phyloP scores from a whole-genome alignment of 1,140 invertebrate species.

The Lepidurus arcticus region DNA sequence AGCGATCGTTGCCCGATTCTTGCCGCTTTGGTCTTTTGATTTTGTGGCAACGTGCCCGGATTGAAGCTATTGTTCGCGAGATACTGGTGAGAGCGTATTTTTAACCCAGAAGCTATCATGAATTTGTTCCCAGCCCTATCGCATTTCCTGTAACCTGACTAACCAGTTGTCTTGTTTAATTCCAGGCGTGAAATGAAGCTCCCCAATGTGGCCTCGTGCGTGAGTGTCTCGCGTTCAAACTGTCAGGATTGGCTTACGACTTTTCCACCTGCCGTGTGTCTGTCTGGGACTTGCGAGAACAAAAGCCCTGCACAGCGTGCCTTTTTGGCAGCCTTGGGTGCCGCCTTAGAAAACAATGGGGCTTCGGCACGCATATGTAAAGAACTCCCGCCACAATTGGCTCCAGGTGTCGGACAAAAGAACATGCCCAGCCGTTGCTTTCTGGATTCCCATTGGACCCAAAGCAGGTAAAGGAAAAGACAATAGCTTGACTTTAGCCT shows the following conservation, averaged over 20 bases:
- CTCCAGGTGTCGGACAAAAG: not conserved
- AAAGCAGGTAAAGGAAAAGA: not conserved
- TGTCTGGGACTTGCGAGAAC: not conserved
- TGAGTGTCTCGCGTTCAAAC: not conserved
- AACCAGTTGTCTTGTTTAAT: constrained; percentile 19
- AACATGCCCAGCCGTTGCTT: not conserved
- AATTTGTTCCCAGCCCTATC: not conserved
- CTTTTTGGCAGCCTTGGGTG: not conserved
- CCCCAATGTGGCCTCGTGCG: not conserved
- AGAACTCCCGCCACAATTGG: not conserved
- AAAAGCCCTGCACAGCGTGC: not conserved
- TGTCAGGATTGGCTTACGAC: constrained; percentile 21
- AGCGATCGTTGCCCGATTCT: no score
- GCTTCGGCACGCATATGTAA: not conserved
- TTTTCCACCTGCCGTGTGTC: constrained; percentile 16
- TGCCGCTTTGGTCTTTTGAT: no score
- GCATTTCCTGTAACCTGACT: constrained; percentile 14
- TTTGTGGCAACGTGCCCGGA: no score
- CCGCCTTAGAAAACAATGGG: constrained; percentile 10
- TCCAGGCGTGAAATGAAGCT: constrained; percentile 11
- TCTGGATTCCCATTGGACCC: constrained; percentile 4
- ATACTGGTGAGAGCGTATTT: not conserved
- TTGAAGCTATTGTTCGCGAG: not conserved
- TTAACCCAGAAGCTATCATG: not conserved
- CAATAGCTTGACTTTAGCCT: not conserved